Evolutionary conservation across 2,888 invertebrate genomes (phyloP).

Genomic region (Tridacna crocea): DNA sequence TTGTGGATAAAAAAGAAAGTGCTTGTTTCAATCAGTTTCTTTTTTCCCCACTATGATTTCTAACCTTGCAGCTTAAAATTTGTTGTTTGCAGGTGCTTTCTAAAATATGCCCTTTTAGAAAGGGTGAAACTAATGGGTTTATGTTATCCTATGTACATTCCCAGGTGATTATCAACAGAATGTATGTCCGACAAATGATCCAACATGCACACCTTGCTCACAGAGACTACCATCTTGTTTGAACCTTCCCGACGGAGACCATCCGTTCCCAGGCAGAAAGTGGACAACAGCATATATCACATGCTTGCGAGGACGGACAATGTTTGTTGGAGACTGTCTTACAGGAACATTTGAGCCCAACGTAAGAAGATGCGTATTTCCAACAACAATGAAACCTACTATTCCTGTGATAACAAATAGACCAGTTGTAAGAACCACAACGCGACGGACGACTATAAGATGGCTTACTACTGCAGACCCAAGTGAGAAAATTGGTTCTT

Average conservation of each 20-base stretch:
- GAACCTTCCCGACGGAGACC: conserved; percentile 59
- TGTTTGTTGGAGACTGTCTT: conserved; percentile 47
- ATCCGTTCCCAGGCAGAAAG: conserved; percentile 49
- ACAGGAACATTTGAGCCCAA: conserved; percentile 55
- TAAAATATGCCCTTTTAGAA: too few relatives aligned
- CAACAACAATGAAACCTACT: conserved; percentile 19
- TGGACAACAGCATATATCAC: conserved; percentile 57
- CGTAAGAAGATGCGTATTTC: conserved; percentile 44
- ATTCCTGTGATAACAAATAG: conserved; percentile 4
- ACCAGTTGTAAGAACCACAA: not conserved
- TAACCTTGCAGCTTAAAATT: too few relatives aligned
- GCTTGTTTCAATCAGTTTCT: too few relatives aligned
- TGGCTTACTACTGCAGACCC: conserved; percentile 12
- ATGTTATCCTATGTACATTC: not conserved
- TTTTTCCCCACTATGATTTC: too few relatives aligned
- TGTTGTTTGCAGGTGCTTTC: too few relatives aligned
- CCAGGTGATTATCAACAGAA: conserved; percentile 65
- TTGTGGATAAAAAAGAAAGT: too few relatives aligned
- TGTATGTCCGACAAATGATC: conserved; percentile 32
- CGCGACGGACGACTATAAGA: not conserved
- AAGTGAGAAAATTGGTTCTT: not conserved
- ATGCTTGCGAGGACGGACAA: conserved; percentile 60
- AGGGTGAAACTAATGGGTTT: too few relatives aligned
- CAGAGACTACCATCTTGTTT: conserved; percentile 63
- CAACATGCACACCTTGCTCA: conserved; percentile 54